Evolutionary conservation across 2,888 invertebrate genomes (phyloP).

Genomic region (Adineta ricciae): DNA sequence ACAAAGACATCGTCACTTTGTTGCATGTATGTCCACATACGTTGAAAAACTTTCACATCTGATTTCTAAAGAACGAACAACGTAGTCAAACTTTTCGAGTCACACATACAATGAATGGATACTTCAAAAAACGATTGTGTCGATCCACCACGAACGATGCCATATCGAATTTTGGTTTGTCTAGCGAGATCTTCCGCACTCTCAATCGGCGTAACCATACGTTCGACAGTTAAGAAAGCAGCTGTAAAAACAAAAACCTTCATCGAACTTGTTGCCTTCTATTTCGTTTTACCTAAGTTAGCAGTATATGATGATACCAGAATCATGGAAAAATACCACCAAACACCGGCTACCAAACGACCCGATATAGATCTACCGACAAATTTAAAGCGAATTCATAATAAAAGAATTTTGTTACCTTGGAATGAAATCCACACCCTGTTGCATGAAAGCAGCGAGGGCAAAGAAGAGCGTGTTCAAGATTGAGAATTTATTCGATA

Average conservation of each 20-base stretch:
- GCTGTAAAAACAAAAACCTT: constrained; percentile 37
- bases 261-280: too few species aligned
- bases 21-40: constrained; percentile 34
- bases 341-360: constrained; percentile 88
- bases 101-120: not conserved
- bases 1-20: constrained; percentile 27
- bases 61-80: constrained; percentile 26
- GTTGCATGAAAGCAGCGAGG: constrained; percentile 86
- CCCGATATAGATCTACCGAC: constrained; percentile 67
- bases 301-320: constrained; percentile 96
- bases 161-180: constrained; percentile 55
- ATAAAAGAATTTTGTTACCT: constrained; percentile 55
- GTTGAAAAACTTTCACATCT: constrained; percentile 26
- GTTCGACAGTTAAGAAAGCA: constrained; percentile 88
- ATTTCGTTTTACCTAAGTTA: constrained; percentile 58
- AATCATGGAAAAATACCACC: constrained; percentile 99
- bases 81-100: not conserved
- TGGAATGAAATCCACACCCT: constrained; percentile 84
- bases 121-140: constrained; percentile 79
- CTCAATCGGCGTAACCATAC: constrained; percentile 86
- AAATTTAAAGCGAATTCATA: too few species aligned
- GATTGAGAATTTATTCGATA: constrained; percentile 61
- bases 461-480: constrained; percentile 88
- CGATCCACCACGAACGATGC: constrained; percentile 54
- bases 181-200: constrained; percentile 77